Conservation (phyloP, 2,888 invertebrate species). For the Ellobium chinense region DNA sequence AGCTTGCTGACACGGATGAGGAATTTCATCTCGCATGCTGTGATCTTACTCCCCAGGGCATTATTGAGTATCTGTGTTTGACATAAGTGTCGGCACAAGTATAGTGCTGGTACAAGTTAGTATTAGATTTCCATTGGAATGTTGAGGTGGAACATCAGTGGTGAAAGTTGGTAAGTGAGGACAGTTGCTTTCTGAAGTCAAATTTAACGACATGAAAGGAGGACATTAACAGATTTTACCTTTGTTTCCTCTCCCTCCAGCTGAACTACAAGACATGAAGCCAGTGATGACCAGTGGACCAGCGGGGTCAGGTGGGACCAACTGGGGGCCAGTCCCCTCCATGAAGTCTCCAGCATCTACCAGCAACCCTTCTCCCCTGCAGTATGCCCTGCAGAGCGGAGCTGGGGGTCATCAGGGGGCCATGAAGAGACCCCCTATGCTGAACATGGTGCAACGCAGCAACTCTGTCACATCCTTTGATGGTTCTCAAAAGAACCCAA, state of each 20-base stretch:
- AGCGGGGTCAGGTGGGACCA: slow-evolving; percentile 3
- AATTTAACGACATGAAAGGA: no score
- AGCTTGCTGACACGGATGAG: no score
- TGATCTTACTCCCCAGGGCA: no score
- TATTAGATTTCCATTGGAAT: no score
- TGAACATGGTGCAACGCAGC: slow-evolving; percentile 48
- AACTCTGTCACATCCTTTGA: slow-evolving; percentile 57
- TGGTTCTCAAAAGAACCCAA: slow-evolving; percentile 65
- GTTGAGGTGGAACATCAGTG: no score
- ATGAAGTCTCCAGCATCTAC: slow-evolving; percentile 30
- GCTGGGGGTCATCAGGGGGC: not conserved
- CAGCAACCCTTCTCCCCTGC: slow-evolving; percentile 41
- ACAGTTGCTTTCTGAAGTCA: no score
- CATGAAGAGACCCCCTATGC: slow-evolving; percentile 45
- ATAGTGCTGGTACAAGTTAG: no score
- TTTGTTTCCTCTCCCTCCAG: slow-evolving; percentile 5
- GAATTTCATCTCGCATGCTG: no score
- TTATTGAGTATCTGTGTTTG: no score
- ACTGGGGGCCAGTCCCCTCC: slow-evolving; percentile 26
- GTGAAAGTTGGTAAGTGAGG: no score
- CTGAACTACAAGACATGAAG: slow-evolving; percentile 27
- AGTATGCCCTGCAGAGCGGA: slow-evolving; percentile 43
- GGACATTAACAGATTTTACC: no score
- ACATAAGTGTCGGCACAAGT: no score
- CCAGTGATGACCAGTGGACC: slow-evolving; percentile 1